Evolutionary conservation across 2,797 vertebrate species (phyloP).

Genomic region (Sebastes oblongus): DNA sequence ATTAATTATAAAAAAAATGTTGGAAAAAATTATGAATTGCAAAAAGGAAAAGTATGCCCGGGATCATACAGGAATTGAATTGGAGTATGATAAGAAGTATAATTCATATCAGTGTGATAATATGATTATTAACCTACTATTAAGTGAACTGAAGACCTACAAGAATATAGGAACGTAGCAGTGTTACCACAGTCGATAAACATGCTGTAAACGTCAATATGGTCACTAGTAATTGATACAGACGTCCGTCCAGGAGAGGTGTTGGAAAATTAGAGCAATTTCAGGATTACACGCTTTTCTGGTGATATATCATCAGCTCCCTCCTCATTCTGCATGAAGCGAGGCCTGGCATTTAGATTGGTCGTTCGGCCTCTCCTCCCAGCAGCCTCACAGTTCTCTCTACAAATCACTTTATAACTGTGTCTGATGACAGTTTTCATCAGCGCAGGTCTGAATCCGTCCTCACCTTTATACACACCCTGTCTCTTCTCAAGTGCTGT

Average conservation of each 20-base stretch:
- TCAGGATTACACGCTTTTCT: slow-evolving; percentile 5
- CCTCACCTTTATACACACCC: slow-evolving; percentile 46
- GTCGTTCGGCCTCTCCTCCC: not conserved
- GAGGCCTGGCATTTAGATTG: slow-evolving; percentile 28
- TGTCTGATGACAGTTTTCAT: slow-evolving; percentile 56
- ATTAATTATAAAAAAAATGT: too few species aligned
- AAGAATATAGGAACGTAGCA: not conserved
- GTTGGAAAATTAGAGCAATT: slow-evolving; percentile 24
- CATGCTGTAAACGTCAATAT: not conserved
- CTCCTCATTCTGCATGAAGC: not conserved
- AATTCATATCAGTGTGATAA: not conserved
- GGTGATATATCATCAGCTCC: not conserved
- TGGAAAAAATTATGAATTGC: too few species aligned
- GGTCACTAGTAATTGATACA: not conserved
- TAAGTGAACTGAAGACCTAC: not conserved
- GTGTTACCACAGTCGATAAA: not conserved
- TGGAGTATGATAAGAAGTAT: not conserved
- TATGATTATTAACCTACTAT: not conserved
- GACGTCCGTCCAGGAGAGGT: not conserved
- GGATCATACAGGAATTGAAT: too few species aligned
- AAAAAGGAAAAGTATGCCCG: too few species aligned
- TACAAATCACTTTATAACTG: slow-evolving; percentile 50
- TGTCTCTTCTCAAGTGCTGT: slow-evolving; percentile 61
- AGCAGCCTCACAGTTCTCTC: slow-evolving; percentile 23
- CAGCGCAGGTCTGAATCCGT: slow-evolving; percentile 39